A percentile compares a stretch with the other conserved stretches of the same genome.
These are phyloP conservation scores for Acomys russatus DNA, from an alignment of 2,797 vertebrate genomes.

Conservation along the genomic window DNA sequence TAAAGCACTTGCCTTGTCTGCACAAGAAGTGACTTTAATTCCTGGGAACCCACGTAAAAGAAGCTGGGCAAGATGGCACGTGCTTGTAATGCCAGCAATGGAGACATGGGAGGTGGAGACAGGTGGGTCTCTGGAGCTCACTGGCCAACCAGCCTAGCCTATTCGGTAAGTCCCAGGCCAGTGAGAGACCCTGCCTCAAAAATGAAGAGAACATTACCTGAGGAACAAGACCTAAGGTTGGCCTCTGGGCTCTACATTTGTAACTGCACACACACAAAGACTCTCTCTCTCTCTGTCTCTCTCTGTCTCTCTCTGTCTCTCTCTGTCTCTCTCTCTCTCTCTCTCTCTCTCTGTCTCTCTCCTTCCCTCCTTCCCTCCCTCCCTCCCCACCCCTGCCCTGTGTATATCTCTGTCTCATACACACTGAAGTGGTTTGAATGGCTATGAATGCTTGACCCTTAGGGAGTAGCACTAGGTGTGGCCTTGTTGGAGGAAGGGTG, in stretches of 20 bases:
- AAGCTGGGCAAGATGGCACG: neutral
- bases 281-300: neutral
- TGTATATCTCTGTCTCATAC: neutral
- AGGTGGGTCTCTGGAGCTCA: neutral
- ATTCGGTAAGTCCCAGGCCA: neutral
- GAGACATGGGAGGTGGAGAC: neutral
- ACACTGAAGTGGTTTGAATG: no score
- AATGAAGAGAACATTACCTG: neutral
- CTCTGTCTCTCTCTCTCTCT: no score
- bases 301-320: no score
- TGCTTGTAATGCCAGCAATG: neutral
- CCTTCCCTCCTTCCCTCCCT: no score
- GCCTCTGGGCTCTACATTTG: neutral
- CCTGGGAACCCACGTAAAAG: neutral
- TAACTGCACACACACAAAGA: neutral
- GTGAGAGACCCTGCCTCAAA: neutral
- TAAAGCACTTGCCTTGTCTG: neutral
- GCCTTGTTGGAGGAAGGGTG: no score
- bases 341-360: no score
- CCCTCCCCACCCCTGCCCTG: no score
- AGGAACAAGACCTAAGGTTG: neutral
- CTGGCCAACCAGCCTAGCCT: neutral
- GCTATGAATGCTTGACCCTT: no score
- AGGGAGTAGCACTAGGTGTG: no score
- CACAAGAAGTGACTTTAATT: neutral